Percentiles rank a stretch among this genome's conserved stretches.
Conservation (phyloP, 2,113 vertebrate species). For the Chelonoidis abingdonii region DNA sequence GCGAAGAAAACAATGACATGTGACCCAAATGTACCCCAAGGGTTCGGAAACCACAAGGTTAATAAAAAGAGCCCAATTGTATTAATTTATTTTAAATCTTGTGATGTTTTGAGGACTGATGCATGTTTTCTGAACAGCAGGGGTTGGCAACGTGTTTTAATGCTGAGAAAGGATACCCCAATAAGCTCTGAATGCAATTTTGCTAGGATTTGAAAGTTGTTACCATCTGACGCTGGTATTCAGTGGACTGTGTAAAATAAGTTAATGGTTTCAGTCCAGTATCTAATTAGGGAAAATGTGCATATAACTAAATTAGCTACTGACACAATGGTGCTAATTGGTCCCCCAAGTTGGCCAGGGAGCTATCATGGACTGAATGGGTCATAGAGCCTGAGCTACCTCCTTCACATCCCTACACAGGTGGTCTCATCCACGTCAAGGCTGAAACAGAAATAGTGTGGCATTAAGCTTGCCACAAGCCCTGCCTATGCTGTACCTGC, state of each 20-base stretch:
- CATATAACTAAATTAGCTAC: neutral
- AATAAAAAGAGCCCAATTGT: neutral
- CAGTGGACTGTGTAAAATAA: rapidly evolving
- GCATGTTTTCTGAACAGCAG: neutral
- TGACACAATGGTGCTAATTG: neutral
- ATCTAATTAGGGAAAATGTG: neutral
- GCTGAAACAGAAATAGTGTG: neutral
- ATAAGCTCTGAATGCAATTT: neutral
- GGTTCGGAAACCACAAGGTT: neutral
- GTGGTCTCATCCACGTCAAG: neutral
- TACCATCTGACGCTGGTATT: neutral
- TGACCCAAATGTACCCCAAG: neutral
- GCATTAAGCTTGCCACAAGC: neutral
- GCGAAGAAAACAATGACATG: neutral
- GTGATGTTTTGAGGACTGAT: neutral
- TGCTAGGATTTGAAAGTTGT: neutral
- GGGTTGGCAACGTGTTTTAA: neutral
- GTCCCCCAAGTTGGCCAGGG: neutral
- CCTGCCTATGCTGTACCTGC: neutral
- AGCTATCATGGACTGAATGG: neutral
- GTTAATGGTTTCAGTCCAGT: neutral
- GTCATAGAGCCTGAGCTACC: neutral
- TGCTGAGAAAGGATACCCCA: neutral
- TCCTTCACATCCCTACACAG: neutral
- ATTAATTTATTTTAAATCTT: neutral